Evolutionary conservation across 2,888 invertebrate genomes (phyloP).

Genomic region (Nomada lathburiana): DNA sequence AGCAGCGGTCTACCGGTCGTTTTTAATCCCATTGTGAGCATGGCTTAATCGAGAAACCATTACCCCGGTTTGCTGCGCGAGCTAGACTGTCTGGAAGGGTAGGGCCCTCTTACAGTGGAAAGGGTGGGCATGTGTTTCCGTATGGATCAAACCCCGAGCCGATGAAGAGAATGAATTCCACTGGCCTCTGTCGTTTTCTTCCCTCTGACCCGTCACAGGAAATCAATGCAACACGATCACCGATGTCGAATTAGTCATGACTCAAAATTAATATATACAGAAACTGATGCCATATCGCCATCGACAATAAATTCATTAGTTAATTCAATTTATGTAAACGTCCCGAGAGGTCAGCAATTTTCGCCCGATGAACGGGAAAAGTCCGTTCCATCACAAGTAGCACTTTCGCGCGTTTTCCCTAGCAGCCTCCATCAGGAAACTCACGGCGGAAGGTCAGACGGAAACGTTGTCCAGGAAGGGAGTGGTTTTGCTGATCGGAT

Average conservation of each 20-base stretch:
- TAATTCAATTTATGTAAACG: background rate
- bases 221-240: background rate
- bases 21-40: slow-evolving; percentile 83
- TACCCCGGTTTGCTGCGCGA: slow-evolving; percentile 79
- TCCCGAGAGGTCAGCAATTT: slow-evolving; percentile 19
- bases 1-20: slow-evolving; percentile 82
- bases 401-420: slow-evolving; percentile 52
- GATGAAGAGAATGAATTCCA: slow-evolving; percentile 60
- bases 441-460: slow-evolving; percentile 39
- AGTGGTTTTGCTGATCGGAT: slow-evolving; percentile 83
- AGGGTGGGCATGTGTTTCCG: slow-evolving; percentile 75
- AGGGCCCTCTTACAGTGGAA: slow-evolving; percentile 71
- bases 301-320: background rate
- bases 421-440: slow-evolving; percentile 35
- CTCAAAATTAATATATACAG: background rate
- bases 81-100: slow-evolving; percentile 77
- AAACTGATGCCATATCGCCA: background rate
- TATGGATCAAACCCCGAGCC: slow-evolving; percentile 70
- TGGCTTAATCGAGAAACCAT: slow-evolving; percentile 83
- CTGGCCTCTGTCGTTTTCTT: slow-evolving; percentile 47
- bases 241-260: too few species aligned
- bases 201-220: slow-evolving; percentile 6
- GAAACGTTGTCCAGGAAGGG: slow-evolving; percentile 36
- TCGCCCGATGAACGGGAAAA: slow-evolving; percentile 5
- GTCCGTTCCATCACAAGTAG: slow-evolving; percentile 38